Evolutionary conservation across 2,797 vertebrate species (phyloP), one percentile per base, ranked within the genome.

Genomic region (Acanthurus leucopareius): DNA sequence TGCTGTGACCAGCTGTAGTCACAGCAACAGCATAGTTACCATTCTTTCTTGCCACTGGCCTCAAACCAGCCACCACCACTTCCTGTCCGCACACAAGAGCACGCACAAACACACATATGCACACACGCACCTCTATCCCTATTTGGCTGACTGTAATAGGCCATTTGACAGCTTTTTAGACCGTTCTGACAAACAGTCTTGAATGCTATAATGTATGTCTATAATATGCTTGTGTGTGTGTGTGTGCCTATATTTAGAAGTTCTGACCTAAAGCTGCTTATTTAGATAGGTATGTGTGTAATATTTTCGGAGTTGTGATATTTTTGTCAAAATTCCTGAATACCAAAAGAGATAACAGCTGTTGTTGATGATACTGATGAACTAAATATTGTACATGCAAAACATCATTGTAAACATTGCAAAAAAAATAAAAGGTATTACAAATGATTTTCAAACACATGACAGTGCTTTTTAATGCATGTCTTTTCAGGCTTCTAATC

Each of bases 11-110:
- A 93, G 89, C 86, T 53, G 68, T 86, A 81, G 90, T 94, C 94
- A 91, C 90, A 93, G 92, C 90, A 94, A 91, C 92, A 92, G 89
- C 95, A 96, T 95, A 95, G 91, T 86, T 96, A 86, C 95, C 92
- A 96, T 96, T 95, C 94, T 94, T 94, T 95, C 92, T 92, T 92
- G 90, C 91, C 90, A 82, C 92, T 86, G 91, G 95, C 95, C 95
- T 93, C 95, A 95, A 90, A 92, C 90, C 88, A 93, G 87, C 90
- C 87, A 91, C 86, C 87, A 85, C 94, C 94, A 95, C 91, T 94
- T 95, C 93, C 93, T 94, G 91, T 95, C 92, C 88, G 83, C 86
- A 88, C 82, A 73, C 79, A 88, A 7, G 62, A 69, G 77, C 81
- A 87, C 69, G 32, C 79, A 82, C 9, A 72, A 69, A 83, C 66